These are phyloP conservation scores for Trachelus iudaicus DNA, from an alignment of 2,888 invertebrate species.

Conservation along the genomic window DNA sequence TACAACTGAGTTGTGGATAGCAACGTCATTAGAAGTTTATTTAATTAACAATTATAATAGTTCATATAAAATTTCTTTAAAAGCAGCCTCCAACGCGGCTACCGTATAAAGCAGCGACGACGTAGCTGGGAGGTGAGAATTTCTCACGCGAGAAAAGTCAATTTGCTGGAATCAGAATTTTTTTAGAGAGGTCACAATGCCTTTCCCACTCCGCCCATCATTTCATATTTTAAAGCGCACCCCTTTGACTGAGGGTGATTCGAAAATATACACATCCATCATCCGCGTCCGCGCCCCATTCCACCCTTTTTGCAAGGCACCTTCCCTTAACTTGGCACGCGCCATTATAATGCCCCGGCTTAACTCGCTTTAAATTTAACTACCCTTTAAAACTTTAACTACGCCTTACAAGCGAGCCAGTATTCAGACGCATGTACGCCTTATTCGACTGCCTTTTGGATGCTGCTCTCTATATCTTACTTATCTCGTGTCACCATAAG, in stretches of 20 bases:
- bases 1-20: not conserved
- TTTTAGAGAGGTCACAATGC: constrained; percentile 26
- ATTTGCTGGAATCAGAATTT: constrained; percentile 28
- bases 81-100: not conserved
- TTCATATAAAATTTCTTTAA: not conserved
- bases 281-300: constrained; percentile 33
- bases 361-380: constrained; percentile 60
- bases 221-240: constrained; percentile 38
- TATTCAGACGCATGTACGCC: not conserved
- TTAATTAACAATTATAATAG: not conserved
- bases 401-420: constrained; percentile 40
- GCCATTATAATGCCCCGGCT: constrained; percentile 51
- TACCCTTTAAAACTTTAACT: constrained; percentile 54
- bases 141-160: constrained; percentile 21
- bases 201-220: constrained; percentile 50
- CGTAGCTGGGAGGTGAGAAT: constrained; percentile 7
- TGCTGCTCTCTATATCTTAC: constrained; percentile 27
- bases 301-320: constrained; percentile 21
- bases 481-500: not conserved
- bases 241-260: constrained; percentile 41
- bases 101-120: not conserved
- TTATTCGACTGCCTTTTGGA: not conserved
- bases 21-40: not conserved
- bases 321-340: constrained; percentile 48
- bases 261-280: constrained; percentile 59